These are phyloP conservation scores for Microctonus hyperodae DNA, from an alignment of 2,888 invertebrate genomes.

Conservation along the genomic window DNA sequence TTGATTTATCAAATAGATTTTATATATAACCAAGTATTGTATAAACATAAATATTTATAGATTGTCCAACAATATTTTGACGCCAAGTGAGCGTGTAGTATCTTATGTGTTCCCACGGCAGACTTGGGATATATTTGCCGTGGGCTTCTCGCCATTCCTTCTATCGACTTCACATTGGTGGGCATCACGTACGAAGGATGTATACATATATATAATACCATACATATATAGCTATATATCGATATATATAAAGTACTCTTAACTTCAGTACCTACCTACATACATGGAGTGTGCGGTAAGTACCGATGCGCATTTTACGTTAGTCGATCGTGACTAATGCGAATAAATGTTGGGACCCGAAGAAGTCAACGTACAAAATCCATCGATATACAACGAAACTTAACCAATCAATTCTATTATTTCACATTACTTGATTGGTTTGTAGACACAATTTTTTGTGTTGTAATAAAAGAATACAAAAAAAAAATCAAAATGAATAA, in stretches of 20 bases:
- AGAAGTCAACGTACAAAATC: slow-evolving; percentile 34
- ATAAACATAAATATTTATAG: background rate
- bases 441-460: background rate
- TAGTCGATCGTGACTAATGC: slow-evolving; percentile 41
- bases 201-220: slow-evolving; percentile 39
- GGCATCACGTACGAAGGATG: slow-evolving; percentile 48
- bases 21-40: too few relatives aligned
- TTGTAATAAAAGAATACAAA: slow-evolving; percentile 8
- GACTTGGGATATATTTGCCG: slow-evolving; percentile 47
- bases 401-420: slow-evolving; percentile 25
- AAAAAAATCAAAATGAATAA: too few relatives aligned
- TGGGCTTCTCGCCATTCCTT: slow-evolving; percentile 53
- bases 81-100: slow-evolving; percentile 20
- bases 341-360: slow-evolving; percentile 28
- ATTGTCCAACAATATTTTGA: slow-evolving; percentile 1
- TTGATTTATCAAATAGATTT: too few relatives aligned
- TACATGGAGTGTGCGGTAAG: slow-evolving; percentile 19
- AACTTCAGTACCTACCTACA: slow-evolving; percentile 12
- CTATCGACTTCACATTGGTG: slow-evolving; percentile 52
- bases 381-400: slow-evolving; percentile 27
- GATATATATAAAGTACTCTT: slow-evolving; percentile 8
- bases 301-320: slow-evolving; percentile 20
- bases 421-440: slow-evolving; percentile 1
- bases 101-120: slow-evolving; percentile 57
- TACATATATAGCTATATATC: slow-evolving; percentile 39